phyloP scores from a whole-genome alignment of 2,797 vertebrate species.

The Enteromius afrohamiltoni region DNA sequence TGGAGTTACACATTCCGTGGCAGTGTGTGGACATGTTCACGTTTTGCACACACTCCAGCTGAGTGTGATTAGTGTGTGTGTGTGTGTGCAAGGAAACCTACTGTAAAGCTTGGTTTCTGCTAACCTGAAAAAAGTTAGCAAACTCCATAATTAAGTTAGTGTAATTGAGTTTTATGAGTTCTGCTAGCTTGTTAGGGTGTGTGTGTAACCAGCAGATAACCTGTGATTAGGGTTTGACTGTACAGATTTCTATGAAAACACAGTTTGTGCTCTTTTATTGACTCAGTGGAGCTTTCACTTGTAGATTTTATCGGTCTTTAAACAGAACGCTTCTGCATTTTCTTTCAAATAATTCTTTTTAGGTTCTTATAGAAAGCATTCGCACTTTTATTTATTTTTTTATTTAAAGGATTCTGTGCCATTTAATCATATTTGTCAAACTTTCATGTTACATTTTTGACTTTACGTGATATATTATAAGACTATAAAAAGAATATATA shows the following conservation, averaged over 20 bases:
- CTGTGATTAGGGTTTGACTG: background rate
- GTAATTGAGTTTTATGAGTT: background rate
- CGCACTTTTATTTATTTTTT: too few species aligned
- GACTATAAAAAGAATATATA: too few species aligned
- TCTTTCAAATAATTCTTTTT: too few species aligned
- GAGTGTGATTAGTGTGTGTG: background rate
- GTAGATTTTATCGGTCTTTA: background rate
- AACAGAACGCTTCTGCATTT: too few species aligned
- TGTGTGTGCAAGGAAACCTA: background rate
- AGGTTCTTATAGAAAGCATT: background rate
- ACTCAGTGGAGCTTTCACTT: background rate
- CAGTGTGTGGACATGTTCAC: slow-evolving; percentile 40
- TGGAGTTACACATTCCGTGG: slow-evolving; percentile 41
- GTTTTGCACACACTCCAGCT: background rate
- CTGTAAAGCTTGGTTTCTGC: background rate
- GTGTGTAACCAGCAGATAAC: background rate
- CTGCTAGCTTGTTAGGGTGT: background rate
- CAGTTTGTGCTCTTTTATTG: background rate
- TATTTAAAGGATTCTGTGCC: too few species aligned
- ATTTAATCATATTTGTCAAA: too few species aligned
- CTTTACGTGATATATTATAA: too few species aligned
- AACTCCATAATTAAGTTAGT: background rate
- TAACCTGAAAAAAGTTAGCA: too few species aligned
- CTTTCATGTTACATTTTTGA: too few species aligned
- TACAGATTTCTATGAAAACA: background rate